These are phyloP conservation scores for Acrocephalus arundinaceus DNA, from an alignment of 2,113 vertebrate species.

Conservation along the genomic window DNA sequence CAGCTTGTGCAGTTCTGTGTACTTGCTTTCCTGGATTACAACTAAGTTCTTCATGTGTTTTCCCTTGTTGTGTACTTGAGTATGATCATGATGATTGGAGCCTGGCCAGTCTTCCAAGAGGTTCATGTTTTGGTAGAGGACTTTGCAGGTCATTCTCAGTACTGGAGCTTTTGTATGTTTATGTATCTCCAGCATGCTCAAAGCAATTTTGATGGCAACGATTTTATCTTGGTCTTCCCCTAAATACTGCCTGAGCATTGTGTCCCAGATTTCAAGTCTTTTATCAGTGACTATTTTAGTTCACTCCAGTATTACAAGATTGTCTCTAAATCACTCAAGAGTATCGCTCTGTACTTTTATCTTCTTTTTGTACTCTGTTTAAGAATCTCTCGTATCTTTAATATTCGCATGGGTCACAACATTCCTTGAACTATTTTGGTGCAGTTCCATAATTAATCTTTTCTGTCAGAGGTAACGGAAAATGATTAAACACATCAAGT, in stretches of 20 bases:
- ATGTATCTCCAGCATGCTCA: not conserved
- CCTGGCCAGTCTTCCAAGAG: not conserved
- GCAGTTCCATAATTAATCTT: constrained; percentile 59
- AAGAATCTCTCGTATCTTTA: constrained; percentile 53
- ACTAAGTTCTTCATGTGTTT: not conserved
- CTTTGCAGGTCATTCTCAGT: not conserved
- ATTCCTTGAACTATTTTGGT: constrained; percentile 62
- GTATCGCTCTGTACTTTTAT: constrained; percentile 31
- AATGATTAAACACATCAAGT: constrained; percentile 66
- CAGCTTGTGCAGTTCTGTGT: not conserved
- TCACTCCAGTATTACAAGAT: not conserved
- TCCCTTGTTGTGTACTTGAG: not conserved
- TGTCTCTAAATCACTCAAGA: constrained; percentile 27
- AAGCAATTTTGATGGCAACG: not conserved
- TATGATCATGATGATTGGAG: not conserved
- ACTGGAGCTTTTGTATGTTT: not conserved
- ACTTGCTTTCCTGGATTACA: not conserved
- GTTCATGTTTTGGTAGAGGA: not conserved
- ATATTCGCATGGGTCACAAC: constrained; percentile 57
- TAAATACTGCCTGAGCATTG: not conserved
- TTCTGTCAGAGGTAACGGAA: constrained; percentile 51
- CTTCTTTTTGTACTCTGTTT: constrained; percentile 59
- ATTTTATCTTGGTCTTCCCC: not conserved
- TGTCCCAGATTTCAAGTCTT: constrained; percentile 25
- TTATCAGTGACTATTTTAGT: constrained; percentile 28